Evolutionary conservation across 1,140 invertebrate species (phyloP), one percentile per base, ranked within the genome.

Genomic region (Calliphora vicina): DNA sequence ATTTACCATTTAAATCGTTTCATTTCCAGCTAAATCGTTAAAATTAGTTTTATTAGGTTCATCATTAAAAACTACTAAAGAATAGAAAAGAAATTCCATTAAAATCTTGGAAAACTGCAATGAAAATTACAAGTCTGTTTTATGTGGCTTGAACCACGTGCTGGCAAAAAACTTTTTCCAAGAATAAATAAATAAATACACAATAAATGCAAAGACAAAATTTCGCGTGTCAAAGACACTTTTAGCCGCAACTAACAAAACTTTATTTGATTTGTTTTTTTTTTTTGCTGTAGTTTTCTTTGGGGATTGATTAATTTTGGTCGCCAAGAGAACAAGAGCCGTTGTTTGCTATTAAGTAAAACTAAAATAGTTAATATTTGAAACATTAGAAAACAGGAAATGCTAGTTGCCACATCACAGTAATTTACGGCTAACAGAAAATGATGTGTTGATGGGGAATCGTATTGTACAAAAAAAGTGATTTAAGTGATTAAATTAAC

Each of bases 191-290:
- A n/a, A n/a, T n/a, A n/a, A n/a, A n/a, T n/a, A n/a, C n/a, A n/a
- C n/a, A n/a, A n/a, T n/a, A n/a, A n/a, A n/a, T 74, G 29, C 17
- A 42, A 50, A 82, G 86, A 84, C 25, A 85, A 85, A 83, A 85
- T 86, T 87, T 89, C 86, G 88, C 88, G 88, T 89, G 88, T 85
- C 86, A 81, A 89, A 89, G 87, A 89, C 87, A 89, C 88, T 89
- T 89, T 87, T 87, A 86, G 86, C 88, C 45, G n/a, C 50, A 71
- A 83, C 57, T 27, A 83, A 61, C 76, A 83, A n/a, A 76, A 83
- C 42, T 80, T 83, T 42, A 25, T 82, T 57, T 80, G 35, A n/a
- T n/a, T n/a, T n/a, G n/a, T n/a, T n/a, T n/a, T n/a, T n/a, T n/a
- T 76, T 27, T n/a, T 42, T 43, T 23, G 45, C 1, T 23, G n/a